These are phyloP conservation scores for Beris chalybata DNA, from an alignment of 2,888 invertebrate species.

Conservation along the genomic window DNA sequence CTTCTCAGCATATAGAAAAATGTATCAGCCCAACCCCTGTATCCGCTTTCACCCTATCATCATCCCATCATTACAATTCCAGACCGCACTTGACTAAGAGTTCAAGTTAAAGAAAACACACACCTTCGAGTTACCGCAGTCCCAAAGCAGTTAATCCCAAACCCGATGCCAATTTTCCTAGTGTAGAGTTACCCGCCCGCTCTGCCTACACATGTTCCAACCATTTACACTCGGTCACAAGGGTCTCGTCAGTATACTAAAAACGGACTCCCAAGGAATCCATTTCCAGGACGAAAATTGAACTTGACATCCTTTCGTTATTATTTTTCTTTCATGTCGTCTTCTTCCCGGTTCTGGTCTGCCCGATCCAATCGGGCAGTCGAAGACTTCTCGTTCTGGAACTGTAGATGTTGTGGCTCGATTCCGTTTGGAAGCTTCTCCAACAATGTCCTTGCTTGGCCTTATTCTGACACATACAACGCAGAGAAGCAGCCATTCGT, in stretches of 20 bases:
- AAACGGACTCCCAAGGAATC: constrained; percentile 29
- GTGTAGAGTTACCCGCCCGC: background rate
- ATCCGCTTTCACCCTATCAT: background rate
- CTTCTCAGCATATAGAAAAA: too few relatives aligned
- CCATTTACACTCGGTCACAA: constrained; percentile 32
- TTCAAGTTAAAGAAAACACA: constrained; percentile 10
- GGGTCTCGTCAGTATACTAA: constrained; percentile 30
- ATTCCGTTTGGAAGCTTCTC: too few relatives aligned
- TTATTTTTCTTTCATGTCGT: background rate
- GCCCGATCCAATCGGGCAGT: too few relatives aligned
- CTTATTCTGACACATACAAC: too few relatives aligned
- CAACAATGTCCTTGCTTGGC: too few relatives aligned
- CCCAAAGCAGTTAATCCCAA: constrained; percentile 33
- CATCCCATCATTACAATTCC: constrained; percentile 29
- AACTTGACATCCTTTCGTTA: constrained; percentile 34
- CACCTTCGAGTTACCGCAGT: constrained; percentile 32
- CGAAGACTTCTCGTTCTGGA: too few relatives aligned
- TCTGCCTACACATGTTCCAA: constrained; percentile 29
- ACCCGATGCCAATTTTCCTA: constrained; percentile 26
- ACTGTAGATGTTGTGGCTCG: too few relatives aligned
- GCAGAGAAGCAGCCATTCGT: too few relatives aligned
- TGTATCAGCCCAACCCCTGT: background rate
- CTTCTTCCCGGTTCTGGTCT: too few relatives aligned
- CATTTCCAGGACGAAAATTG: constrained; percentile 24
- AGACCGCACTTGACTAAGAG: constrained; percentile 23